Percentiles rank a stretch among this genome's conserved stretches.
phyloP scores from a whole-genome alignment of 2,797 vertebrate species.

The Emys orbicularis region DNA sequence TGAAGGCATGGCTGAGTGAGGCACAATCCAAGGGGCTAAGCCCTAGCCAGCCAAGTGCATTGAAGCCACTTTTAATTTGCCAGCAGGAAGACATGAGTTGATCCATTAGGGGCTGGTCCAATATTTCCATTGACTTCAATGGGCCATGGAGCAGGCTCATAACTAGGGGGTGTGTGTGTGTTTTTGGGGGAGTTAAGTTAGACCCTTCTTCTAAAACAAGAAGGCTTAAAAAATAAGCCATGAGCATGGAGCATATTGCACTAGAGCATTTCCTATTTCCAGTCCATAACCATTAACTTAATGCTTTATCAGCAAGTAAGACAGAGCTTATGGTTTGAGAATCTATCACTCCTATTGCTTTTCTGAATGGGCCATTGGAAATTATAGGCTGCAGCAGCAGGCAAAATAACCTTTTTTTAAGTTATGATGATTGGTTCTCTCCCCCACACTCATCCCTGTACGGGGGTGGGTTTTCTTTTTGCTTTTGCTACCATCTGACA shows the following conservation, averaged over 20 bases:
- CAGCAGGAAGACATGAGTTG: not conserved
- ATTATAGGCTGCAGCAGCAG: fast-evolving
- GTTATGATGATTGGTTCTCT: fast-evolving
- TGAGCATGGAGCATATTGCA: fast-evolving
- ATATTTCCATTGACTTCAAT: fast-evolving
- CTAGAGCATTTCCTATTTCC: not conserved
- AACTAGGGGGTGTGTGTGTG: fast-evolving
- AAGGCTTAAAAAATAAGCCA: not conserved
- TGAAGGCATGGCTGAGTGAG: not conserved
- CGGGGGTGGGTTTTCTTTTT: fast-evolving
- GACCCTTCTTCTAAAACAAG: not conserved
- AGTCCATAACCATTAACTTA: not conserved
- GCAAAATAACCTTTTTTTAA: fast-evolving
- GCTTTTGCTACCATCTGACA: fast-evolving
- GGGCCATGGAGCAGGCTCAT: fast-evolving
- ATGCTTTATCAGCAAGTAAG: not conserved
- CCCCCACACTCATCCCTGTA: fast-evolving
- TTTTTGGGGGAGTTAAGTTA: not conserved
- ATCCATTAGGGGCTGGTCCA: fast-evolving
- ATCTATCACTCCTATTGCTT: not conserved
- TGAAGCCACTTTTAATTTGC: not conserved
- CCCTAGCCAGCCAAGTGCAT: fast-evolving
- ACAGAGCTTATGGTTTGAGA: fast-evolving
- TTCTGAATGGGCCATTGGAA: not conserved
- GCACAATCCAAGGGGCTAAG: no score